Base-by-base conservation (phyloP, 2,888 invertebrate species). In the Phaedon cochleariae region DNA sequence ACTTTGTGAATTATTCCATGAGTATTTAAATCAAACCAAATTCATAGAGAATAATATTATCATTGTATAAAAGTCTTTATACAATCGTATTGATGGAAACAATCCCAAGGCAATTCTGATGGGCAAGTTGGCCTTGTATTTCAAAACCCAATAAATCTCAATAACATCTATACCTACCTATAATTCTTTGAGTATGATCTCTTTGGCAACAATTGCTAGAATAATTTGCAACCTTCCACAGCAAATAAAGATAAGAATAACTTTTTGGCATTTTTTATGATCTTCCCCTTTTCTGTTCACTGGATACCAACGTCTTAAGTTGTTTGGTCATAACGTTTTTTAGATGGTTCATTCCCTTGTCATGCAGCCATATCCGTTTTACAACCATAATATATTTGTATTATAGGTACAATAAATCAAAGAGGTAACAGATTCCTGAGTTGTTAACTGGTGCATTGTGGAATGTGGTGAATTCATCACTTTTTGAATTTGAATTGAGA, bases 331-430 rank as follows among this genome's bases (percentile, higher is more conserved):
- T 53, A 61, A 60, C 68, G 67, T 71, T 72, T 72, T 74, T 70
- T 69, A 53, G 49, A 57, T 58, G 45, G 60, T 73, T 74, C 70
- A 73, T 69, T 59, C 65, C 69, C 69, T 65, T 65, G 68, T 67
- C 64, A 31, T 65, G 61, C 68, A 59, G 69, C 70, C 68, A 71
- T 69, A 73, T 66, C 65, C 65, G 63, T 67, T 72, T 71, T 67
- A 69, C 68, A 70, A 59, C 68, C 64, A 59, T 37, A 58, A 61
- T 59, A 61, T 60, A 64, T 53, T 61, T 62, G 49, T 57, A 22
- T 59, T 26, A 55, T 58, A 62, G 64, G 48, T 64, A 55, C 26
- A 53, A 64, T 68, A 68, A 68, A 68, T 68, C 68, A 68, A 62
- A 67, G 59, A 68, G 64, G 64, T 64, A 64, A 52, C 49, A 45